Conservation (phyloP, 2,113 vertebrate genomes). For the Podilymbus podiceps region DNA sequence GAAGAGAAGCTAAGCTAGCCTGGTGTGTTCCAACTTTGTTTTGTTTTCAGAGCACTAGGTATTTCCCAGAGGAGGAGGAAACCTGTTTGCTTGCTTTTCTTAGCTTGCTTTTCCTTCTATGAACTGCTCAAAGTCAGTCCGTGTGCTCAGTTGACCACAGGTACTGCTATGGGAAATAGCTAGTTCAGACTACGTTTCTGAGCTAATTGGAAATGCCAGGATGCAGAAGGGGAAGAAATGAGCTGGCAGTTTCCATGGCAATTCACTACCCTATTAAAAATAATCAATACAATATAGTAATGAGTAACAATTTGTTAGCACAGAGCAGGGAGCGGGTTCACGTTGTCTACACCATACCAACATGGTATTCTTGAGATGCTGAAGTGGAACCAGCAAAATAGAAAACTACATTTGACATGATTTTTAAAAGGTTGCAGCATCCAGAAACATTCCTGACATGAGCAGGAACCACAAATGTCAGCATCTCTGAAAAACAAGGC, state of each 20-base stretch:
- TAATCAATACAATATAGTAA: neutral
- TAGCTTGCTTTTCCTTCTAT: neutral
- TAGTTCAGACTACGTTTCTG: neutral
- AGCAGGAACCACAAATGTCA: neutral
- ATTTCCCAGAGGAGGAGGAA: neutral
- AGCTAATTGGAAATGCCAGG: neutral
- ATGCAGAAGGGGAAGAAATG: neutral
- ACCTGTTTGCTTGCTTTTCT: neutral
- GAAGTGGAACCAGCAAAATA: neutral
- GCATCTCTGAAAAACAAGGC: neutral
- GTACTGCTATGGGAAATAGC: neutral
- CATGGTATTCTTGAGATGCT: accelerated
- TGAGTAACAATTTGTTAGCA: neutral
- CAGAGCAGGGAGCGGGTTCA: neutral
- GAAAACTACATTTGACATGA: neutral
- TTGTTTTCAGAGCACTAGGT: neutral
- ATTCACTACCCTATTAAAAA: neutral
- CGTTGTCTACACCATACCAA: accelerated
- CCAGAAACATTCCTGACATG: neutral
- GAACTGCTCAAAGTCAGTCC: neutral
- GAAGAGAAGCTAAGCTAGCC: neutral
- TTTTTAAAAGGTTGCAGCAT: neutral
- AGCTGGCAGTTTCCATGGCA: neutral
- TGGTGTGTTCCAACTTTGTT: neutral
- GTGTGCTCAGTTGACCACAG: neutral